phyloP scores from a whole-genome alignment of 2,888 invertebrate species.

The Monochamus alternatus region DNA sequence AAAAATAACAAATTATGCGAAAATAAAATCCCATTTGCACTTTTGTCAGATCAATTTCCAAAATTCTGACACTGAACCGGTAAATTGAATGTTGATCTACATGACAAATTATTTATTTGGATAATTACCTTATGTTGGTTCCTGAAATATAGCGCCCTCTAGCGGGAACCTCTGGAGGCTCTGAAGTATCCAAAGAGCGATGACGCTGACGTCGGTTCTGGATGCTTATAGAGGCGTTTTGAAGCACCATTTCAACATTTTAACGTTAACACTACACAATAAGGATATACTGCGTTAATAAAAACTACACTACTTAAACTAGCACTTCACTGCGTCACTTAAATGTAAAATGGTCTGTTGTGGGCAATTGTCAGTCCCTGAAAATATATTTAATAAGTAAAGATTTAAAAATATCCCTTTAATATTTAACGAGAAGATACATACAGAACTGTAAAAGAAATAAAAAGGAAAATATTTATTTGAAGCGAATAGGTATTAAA shows the following conservation, averaged over 20 bases:
- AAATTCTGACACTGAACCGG: too few relatives aligned
- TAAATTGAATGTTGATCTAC: too few relatives aligned
- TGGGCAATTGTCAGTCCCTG: not conserved
- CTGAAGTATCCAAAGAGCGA: conserved; percentile 48
- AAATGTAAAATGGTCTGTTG: not conserved
- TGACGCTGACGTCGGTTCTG: conserved; percentile 47
- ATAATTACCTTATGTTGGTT: conserved; percentile 49
- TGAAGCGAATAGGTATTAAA: too few relatives aligned
- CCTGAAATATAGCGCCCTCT: conserved; percentile 56
- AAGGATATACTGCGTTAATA: not conserved
- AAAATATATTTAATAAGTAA: conserved; percentile 8
- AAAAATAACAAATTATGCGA: too few relatives aligned
- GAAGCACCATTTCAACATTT: conserved; percentile 58
- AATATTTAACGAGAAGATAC: not conserved
- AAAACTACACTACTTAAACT: conserved; percentile 12
- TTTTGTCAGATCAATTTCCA: too few relatives aligned
- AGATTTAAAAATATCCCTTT: not conserved
- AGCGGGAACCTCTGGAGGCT: conserved; percentile 56
- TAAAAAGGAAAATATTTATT: too few relatives aligned
- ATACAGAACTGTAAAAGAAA: not conserved
- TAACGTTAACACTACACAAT: conserved; percentile 39
- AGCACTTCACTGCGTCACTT: conserved; percentile 19
- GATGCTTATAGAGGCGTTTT: conserved; percentile 52
- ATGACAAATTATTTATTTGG: not conserved
- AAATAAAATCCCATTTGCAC: too few relatives aligned